Evolutionary conservation across 2,113 vertebrate genomes (phyloP), one percentile per base, ranked within the genome.

Genomic region (Atherinomorus stipes): DNA sequence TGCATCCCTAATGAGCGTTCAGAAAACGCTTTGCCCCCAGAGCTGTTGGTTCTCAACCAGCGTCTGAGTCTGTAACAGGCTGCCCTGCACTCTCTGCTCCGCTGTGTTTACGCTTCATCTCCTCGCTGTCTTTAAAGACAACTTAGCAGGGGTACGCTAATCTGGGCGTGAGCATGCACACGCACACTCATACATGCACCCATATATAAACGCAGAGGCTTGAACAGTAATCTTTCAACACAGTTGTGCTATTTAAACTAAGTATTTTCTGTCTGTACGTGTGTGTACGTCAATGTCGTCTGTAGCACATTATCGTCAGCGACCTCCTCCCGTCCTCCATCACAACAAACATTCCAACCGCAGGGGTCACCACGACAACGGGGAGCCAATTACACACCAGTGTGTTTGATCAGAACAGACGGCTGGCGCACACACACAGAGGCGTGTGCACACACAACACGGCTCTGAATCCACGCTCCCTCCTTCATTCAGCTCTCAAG

Each of bases 351-450:
- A 90, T 90, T 89, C 83, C 85, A 81, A 85, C 90, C 81, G 64
- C 88, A 78, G 85, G 89, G 92, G 89, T 92, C 88, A 90, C 74
- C 61, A 64, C 54, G 51, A 85, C 87, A 78, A 91, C 83, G 38
- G 89, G 88, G 84, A 92, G 86, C 88, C 93, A 94, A 94, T 94
- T 93, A 93, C 91, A 91, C 87, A 91, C 88, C 81, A 87, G 88
- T 84, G 78, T 93, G 86, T 91, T 89, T 91, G 90, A 93, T 93
- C 90, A 89, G 89, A 92, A 77, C 85, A 84, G 89, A 92, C 89
- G 88, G 83, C 76, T 86, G 71, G 58, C 53, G 8, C 66, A 22
- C 62, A 23, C 76, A 60, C 59, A 42, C 65, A 69, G 71, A 62
- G 72, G 26, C 62, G n/a, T 18, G 19, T 54, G 52, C 21, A 59